A percentile compares a stretch with the other conserved stretches of the same genome.
Evolutionary conservation across 2,888 invertebrate species (phyloP).

Genomic region (Orthosia incerta): DNA sequence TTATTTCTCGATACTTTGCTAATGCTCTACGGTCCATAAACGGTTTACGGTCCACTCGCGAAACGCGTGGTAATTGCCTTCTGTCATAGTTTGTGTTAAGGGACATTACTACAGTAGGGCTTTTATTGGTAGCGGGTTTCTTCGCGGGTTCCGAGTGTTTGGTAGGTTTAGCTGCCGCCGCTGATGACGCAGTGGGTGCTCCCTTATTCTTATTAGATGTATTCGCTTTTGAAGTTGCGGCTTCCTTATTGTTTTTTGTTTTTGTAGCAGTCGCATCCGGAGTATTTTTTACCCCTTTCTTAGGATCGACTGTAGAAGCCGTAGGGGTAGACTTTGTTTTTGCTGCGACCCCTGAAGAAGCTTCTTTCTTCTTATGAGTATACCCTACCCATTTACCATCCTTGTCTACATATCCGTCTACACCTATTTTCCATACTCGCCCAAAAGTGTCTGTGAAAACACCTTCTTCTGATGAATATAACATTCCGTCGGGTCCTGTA

Average conservation of each 20-base stretch:
- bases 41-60: constrained; percentile 48
- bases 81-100: constrained; percentile 74
- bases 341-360: background rate
- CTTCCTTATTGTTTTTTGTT: constrained; percentile 43
- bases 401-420: constrained; percentile 86
- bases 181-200: no score
- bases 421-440: constrained; percentile 78
- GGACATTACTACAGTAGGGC: constrained; percentile 76
- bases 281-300: constrained; percentile 53
- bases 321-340: constrained; percentile 72
- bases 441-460: constrained; percentile 79
- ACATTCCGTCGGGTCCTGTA: constrained; percentile 85
- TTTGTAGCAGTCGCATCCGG: constrained; percentile 48
- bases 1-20: constrained; percentile 82
- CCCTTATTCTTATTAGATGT: constrained; percentile 54
- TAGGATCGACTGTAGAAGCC: constrained; percentile 64
- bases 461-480: constrained; percentile 85
- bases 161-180: background rate
- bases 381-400: constrained; percentile 86
- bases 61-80: constrained; percentile 50
- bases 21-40: constrained; percentile 74
- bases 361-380: constrained; percentile 63
- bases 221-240: constrained; percentile 57
- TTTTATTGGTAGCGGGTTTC: constrained; percentile 70
- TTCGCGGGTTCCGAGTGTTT: constrained; percentile 17